Evolutionary conservation across 2,888 invertebrate species (phyloP).

Genomic region (Aspidiotus destructor): DNA sequence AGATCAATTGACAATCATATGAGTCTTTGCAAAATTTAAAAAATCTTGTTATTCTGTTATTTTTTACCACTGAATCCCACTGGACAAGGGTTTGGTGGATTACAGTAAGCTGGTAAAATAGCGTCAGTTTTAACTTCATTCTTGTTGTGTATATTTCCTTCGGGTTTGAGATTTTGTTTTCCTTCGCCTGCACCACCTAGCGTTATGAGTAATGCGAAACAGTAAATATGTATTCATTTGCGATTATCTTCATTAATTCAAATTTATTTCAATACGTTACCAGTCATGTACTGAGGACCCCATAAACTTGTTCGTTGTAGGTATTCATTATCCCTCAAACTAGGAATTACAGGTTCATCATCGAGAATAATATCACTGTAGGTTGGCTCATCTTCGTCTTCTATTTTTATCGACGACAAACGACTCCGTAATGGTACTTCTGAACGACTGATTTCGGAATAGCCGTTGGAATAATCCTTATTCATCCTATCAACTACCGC

Average conservation of each 20-base stretch:
- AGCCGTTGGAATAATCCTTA: conserved; percentile 58
- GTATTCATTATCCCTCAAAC: conserved; percentile 77
- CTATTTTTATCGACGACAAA: conserved; percentile 14
- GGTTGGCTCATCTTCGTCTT: conserved; percentile 39
- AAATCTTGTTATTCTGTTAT: too few relatives aligned
- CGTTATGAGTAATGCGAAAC: too few relatives aligned
- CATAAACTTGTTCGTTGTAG: conserved; percentile 65
- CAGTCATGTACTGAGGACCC: conserved; percentile 65
- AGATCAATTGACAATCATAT: background rate
- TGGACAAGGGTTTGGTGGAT: conserved; percentile 98
- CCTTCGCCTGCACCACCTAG: conserved; percentile 66
- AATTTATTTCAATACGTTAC: conserved; percentile 39
- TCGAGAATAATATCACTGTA: conserved; percentile 48
- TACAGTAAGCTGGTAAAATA: conserved; percentile 92
- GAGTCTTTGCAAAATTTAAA: background rate
- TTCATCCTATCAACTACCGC: conserved; percentile 70
- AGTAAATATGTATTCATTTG: too few relatives aligned
- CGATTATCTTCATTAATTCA: too few relatives aligned
- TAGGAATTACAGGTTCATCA: conserved; percentile 65
- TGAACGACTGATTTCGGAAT: conserved; percentile 51
- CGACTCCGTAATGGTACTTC: conserved; percentile 20
- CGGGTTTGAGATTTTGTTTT: conserved; percentile 53
- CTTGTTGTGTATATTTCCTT: conserved; percentile 50
- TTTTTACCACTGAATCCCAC: conserved; percentile 72
- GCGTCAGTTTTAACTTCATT: conserved; percentile 83